Percentiles rank a stretch among this genome's conserved stretches.
These are phyloP conservation scores for Drosophila willistoni DNA, from an alignment of 1,140 invertebrate species.

Conservation along the genomic window DNA sequence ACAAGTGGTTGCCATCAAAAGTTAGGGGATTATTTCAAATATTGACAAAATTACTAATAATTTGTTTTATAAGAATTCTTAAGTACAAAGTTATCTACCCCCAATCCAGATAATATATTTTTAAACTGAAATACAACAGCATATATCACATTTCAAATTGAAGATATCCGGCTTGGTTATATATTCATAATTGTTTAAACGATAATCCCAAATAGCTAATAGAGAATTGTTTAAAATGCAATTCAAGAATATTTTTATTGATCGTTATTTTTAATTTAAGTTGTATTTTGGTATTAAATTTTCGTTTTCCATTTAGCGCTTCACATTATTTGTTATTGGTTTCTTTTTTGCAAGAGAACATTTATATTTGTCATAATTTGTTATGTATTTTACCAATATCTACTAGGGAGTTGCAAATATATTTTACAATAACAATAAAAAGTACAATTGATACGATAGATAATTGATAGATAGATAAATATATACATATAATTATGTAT, in stretches of 20 bases:
- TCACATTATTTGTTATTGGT: conserved; percentile 18
- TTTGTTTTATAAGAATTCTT: no score
- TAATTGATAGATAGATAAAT: conserved; percentile 44
- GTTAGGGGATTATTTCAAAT: no score
- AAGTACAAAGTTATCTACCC: no score
- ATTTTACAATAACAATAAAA: conserved; percentile 64
- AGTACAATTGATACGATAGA: conserved; percentile 51
- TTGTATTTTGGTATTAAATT: conserved; percentile 54
- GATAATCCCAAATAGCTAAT: no score
- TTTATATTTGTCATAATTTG: conserved; percentile 39
- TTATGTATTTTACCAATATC: conserved; percentile 29
- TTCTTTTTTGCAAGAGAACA: conserved; percentile 41
- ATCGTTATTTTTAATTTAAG: conserved; percentile 56
- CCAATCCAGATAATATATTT: no score
- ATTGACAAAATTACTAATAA: no score
- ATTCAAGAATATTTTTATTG: conserved; percentile 60
- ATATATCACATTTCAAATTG: no score
- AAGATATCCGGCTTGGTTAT: no score
- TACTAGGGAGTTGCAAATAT: conserved; percentile 61
- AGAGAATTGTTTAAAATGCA: conserved; percentile 47
- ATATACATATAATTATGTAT: neutral
- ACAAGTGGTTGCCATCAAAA: no score
- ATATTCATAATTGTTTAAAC: no score
- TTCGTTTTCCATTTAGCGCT: conserved; percentile 50
- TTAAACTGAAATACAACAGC: no score